These are phyloP conservation scores for Odocoileus virginianus DNA, from an alignment of 2,113 vertebrate genomes.

Conservation along the genomic window DNA sequence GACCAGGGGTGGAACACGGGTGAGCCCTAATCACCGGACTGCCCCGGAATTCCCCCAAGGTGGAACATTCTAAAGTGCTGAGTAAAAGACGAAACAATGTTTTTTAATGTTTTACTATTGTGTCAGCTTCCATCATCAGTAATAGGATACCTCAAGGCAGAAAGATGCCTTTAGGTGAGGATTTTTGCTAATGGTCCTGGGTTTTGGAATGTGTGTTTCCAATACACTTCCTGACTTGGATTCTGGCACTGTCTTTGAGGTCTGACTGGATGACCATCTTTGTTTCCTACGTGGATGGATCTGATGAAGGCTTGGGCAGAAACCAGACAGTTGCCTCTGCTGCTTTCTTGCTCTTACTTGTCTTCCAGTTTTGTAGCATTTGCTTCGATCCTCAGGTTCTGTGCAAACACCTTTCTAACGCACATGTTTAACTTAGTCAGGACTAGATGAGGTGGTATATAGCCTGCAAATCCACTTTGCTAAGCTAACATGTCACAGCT, in stretches of 20 bases:
- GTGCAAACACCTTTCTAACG: not conserved
- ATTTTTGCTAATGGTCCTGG: not conserved
- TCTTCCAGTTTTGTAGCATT: not conserved
- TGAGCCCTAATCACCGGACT: not conserved
- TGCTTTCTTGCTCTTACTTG: not conserved
- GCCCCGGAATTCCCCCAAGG: not conserved
- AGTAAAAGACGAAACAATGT: not conserved
- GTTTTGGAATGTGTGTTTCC: not conserved
- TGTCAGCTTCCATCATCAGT: not conserved
- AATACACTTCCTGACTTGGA: not conserved
- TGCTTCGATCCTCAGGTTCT: not conserved
- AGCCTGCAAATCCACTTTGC: not conserved
- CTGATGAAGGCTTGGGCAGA: not conserved
- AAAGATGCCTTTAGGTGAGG: not conserved
- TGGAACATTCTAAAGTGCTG: not conserved
- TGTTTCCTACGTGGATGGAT: not conserved
- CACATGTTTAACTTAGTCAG: not conserved
- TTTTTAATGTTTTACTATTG: not conserved
- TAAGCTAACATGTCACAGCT: not conserved
- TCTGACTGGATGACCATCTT: not conserved
- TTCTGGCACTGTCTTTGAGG: not conserved
- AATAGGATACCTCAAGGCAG: not conserved
- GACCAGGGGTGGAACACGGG: not conserved
- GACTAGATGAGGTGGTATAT: not conserved
- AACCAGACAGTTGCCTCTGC: not conserved